Percentiles rank a stretch among this genome's conserved stretches.
phyloP scores from a whole-genome alignment of 2,888 invertebrate genomes.

The Tribolium freemani region DNA sequence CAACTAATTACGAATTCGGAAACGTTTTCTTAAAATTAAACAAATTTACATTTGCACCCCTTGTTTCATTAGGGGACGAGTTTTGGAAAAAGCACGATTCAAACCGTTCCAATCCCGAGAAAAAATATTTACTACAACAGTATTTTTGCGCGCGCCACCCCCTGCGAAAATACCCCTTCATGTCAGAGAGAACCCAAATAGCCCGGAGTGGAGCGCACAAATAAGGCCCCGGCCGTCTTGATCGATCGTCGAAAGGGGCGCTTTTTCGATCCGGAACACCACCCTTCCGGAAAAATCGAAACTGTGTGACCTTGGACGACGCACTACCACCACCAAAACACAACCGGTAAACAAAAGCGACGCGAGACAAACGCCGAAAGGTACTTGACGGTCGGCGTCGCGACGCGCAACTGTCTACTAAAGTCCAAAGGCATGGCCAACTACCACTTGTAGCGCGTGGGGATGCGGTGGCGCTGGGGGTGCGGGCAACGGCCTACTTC shows the following conservation, averaged over 20 bases:
- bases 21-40: not conserved
- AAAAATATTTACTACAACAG: not conserved
- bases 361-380: slow-evolving; percentile 15
- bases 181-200: slow-evolving; percentile 27
- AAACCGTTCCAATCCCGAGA: not conserved
- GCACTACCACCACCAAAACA: not conserved
- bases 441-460: slow-evolving; percentile 59
- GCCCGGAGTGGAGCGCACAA: slow-evolving; percentile 35
- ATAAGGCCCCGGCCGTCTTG: slow-evolving; percentile 45
- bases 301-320: not conserved
- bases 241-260: slow-evolving; percentile 30
- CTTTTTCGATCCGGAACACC: not conserved
- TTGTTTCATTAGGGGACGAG: too few relatives aligned
- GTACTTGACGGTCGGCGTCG: slow-evolving; percentile 41
- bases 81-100: too few relatives aligned
- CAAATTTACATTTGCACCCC: not conserved
- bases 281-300: not conserved
- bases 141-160: not conserved
- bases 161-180: slow-evolving; percentile 10
- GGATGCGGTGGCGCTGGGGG: slow-evolving; percentile 33
- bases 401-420: slow-evolving; percentile 56
- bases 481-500: slow-evolving; percentile 32
- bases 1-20: not conserved
- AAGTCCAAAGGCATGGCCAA: slow-evolving; percentile 54
- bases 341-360: not conserved